These are phyloP conservation scores for Zophobas morio DNA, from an alignment of 1,140 invertebrate genomes.

Conservation along the genomic window DNA sequence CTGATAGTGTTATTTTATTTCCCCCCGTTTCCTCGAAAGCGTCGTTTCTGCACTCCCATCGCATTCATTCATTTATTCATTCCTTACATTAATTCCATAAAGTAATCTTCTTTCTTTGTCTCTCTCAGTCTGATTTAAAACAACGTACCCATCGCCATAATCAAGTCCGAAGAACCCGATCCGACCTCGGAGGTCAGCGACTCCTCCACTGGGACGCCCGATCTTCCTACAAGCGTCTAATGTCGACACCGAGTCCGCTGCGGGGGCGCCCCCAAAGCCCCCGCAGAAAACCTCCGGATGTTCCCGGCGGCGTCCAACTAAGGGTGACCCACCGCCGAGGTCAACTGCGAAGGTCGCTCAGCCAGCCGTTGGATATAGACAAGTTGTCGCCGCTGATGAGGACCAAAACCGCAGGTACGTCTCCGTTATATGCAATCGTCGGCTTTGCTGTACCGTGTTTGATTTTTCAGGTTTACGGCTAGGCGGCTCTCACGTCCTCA, in stretches of 20 bases:
- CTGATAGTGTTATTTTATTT: too few species aligned
- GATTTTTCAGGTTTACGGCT: slow-evolving; percentile 55
- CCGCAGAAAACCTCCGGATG: slow-evolving; percentile 66
- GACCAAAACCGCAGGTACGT: slow-evolving; percentile 70
- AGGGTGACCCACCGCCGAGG: slow-evolving; percentile 63
- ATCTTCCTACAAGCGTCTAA: slow-evolving; percentile 69
- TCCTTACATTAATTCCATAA: background rate
- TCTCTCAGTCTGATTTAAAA: slow-evolving; percentile 72
- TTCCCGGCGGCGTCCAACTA: slow-evolving; percentile 64
- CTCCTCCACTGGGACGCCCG: slow-evolving; percentile 73
- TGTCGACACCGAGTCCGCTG: slow-evolving; percentile 76
- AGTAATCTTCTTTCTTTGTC: slow-evolving; percentile 20
- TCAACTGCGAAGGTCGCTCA: slow-evolving; percentile 77
- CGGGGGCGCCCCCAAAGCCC: slow-evolving; percentile 73
- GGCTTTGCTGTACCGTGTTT: background rate
- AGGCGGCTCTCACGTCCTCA: slow-evolving; percentile 63
- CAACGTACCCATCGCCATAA: slow-evolving; percentile 69
- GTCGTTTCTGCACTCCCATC: background rate
- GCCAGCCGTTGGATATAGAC: slow-evolving; percentile 81
- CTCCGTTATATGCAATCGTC: too few species aligned
- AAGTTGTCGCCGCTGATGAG: slow-evolving; percentile 74
- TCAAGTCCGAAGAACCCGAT: slow-evolving; percentile 74
- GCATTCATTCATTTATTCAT: background rate
- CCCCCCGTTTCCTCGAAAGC: too few species aligned
- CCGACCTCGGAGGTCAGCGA: slow-evolving; percentile 74